phyloP scores from a whole-genome alignment of 2,113 vertebrate species.

The Climacteris rufus region DNA sequence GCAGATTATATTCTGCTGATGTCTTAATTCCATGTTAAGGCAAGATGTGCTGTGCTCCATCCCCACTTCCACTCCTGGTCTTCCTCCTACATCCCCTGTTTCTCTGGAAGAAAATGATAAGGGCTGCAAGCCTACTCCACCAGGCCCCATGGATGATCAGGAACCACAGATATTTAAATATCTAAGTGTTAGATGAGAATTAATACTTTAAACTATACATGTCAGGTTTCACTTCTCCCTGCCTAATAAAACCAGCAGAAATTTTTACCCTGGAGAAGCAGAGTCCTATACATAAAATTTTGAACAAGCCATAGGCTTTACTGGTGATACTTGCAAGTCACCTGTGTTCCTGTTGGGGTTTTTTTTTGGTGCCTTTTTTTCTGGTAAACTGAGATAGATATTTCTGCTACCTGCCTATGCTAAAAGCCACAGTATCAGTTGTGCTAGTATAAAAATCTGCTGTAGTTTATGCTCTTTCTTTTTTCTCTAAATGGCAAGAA shows the following conservation, averaged over 20 bases:
- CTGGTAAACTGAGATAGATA: neutral
- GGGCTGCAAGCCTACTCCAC: neutral
- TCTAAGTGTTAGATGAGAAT: neutral
- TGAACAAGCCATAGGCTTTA: neutral
- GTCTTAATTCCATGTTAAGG: neutral
- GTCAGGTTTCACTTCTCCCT: neutral
- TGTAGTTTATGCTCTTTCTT: neutral
- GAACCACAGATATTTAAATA: neutral
- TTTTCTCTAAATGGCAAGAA: neutral
- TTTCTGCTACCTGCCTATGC: neutral
- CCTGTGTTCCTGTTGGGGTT: rapidly evolving
- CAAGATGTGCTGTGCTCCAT: neutral
- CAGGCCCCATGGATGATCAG: neutral
- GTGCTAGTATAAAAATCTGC: neutral
- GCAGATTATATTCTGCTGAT: neutral
- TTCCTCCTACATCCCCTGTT: neutral
- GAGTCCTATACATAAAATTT: neutral
- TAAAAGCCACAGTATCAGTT: neutral
- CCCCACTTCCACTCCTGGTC: neutral
- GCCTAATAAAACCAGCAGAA: neutral
- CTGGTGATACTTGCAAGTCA: neutral
- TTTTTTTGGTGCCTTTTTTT: neutral
- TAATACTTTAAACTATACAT: neutral
- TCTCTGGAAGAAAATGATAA: neutral
- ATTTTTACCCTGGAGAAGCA: neutral